Evolutionary conservation across 2,113 vertebrate genomes (phyloP).

Genomic region (Turdus rufiventris): DNA sequence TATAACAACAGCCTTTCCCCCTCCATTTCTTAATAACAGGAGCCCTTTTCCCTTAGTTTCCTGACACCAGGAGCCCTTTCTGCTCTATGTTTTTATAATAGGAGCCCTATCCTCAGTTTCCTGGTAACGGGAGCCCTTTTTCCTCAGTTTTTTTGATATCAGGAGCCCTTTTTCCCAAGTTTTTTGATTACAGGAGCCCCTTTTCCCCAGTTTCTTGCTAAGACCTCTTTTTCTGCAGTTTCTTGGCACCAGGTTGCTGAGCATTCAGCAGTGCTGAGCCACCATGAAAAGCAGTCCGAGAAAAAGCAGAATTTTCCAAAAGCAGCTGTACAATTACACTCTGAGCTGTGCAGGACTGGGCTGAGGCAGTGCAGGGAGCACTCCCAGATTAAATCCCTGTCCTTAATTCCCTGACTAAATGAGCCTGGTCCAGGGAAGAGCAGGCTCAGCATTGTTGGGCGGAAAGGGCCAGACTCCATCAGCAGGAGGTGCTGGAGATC

Average conservation of each 20-base stretch:
- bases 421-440: neutral
- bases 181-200: neutral
- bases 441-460: neutral
- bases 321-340: accelerated
- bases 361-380: accelerated
- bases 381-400: neutral
- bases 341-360: accelerated
- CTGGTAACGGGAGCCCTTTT: accelerated
- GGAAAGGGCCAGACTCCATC: slow-evolving; percentile 44
- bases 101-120: neutral
- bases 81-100: no score
- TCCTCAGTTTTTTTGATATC: accelerated
- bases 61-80: neutral
- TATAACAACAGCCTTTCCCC: neutral
- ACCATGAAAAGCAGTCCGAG: accelerated
- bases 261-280: neutral
- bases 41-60: neutral
- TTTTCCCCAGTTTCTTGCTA: neutral
- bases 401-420: neutral
- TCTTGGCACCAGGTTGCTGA: neutral
- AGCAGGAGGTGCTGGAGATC: slow-evolving; percentile 43
- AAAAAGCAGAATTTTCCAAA: neutral
- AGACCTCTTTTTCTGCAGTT: neutral
- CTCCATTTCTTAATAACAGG: accelerated
- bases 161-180: accelerated